Evolutionary conservation across 2,888 invertebrate species (phyloP).

Genomic region (Nomada ferruginata): DNA sequence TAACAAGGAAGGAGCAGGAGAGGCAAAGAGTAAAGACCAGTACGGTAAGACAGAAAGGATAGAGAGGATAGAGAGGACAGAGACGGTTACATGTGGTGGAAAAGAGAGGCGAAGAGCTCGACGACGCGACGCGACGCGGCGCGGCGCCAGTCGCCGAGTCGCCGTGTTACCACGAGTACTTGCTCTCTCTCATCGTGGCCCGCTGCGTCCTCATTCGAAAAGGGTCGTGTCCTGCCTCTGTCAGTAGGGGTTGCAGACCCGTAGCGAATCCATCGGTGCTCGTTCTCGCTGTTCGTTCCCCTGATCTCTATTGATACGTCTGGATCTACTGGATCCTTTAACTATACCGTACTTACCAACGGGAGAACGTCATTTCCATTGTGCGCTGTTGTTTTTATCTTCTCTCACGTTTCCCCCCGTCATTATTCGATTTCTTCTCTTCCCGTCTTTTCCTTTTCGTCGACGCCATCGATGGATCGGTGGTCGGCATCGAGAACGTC

Average conservation of each 20-base stretch:
- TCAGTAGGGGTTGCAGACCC: conserved; percentile 78
- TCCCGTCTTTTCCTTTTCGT: not conserved
- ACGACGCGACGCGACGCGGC: conserved; percentile 68
- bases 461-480: not conserved
- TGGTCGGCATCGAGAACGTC: conserved; percentile 15
- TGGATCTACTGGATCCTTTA: conserved; percentile 6
- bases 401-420: not conserved
- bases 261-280: conserved; percentile 45
- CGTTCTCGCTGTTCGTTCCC: not conserved
- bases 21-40: no score
- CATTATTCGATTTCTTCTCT: not conserved
- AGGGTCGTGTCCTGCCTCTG: conserved; percentile 63
- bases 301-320: not conserved
- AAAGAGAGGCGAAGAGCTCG: conserved; percentile 72
- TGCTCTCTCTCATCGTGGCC: conserved; percentile 52
- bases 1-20: no score
- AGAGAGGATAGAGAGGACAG: not conserved
- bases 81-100: not conserved
- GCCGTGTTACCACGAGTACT: conserved; percentile 66
- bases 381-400: not conserved
- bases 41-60: no score
- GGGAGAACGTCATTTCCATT: not conserved
- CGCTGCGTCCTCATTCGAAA: conserved; percentile 67
- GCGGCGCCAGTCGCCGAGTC: conserved; percentile 76
- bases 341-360: not conserved